Evolutionary conservation across 1,140 invertebrate species (phyloP).

Genomic region (Formica selysi): DNA sequence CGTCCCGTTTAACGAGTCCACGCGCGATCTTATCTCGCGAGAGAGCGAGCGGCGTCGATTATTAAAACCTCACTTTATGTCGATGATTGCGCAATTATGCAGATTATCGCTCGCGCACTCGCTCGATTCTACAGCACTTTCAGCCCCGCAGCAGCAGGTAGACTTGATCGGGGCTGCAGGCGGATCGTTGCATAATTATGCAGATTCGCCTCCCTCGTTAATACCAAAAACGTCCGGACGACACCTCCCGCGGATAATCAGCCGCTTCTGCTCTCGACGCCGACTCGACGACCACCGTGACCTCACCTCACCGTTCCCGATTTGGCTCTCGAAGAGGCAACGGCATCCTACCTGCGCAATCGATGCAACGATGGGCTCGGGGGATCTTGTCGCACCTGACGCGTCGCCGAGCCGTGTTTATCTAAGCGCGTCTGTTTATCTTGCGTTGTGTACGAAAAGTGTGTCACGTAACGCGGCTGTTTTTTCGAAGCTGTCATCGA

Average conservation of each 20-base stretch:
- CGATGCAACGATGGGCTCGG: conserved; percentile 61
- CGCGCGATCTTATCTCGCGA: conserved; percentile 46
- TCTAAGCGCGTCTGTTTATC: conserved; percentile 64
- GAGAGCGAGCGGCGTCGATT: conserved; percentile 23
- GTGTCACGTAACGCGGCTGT: conserved; percentile 77
- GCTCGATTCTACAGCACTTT: conserved; percentile 55
- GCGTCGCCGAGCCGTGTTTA: conserved; percentile 53
- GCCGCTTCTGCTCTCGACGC: not conserved
- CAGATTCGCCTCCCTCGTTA: conserved; percentile 58
- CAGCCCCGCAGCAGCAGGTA: not conserved
- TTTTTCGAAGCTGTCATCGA: conserved; percentile 50
- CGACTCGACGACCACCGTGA: conserved; percentile 46
- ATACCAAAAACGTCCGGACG: conserved; percentile 50
- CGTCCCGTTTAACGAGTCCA: conserved; percentile 41
- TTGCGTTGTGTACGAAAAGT: conserved; percentile 74
- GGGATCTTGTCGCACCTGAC: conserved; percentile 62
- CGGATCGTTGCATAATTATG: conserved; percentile 74
- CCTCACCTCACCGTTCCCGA: conserved; percentile 64
- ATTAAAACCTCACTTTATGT: conserved; percentile 58
- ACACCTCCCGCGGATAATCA: conserved; percentile 51
- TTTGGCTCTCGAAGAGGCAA: conserved; percentile 37
- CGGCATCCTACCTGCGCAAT: conserved; percentile 61
- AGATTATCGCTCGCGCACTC: conserved; percentile 69
- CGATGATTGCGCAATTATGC: conserved; percentile 66
- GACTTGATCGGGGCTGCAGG: conserved; percentile 50